Base-by-base conservation (phyloP, 1,140 invertebrate genomes). In the Pseudomyrmex pallidus region DNA sequence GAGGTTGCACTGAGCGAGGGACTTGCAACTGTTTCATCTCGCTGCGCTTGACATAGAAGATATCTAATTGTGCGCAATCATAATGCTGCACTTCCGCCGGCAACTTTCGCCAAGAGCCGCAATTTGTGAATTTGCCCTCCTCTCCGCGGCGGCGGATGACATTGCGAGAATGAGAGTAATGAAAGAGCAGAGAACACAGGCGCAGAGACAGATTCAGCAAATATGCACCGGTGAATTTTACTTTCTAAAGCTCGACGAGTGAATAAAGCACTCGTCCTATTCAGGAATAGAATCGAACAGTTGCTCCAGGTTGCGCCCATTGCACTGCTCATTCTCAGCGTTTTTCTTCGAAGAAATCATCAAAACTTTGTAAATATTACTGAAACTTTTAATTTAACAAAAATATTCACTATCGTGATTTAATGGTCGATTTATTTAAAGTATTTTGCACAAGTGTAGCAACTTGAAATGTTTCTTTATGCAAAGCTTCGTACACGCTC, bases 221-320 rank as follows among this genome's bases (percentile, higher is more conserved):
- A 88, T 78, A 72, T 77, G 57, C 67, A 68, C 52, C 68, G 62
- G 52, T 85, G 77, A 77, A 74, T 84, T 68, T 72, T 82, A 76
- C 64, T 70, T 63, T 89, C 67, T 72, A 85, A 73, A 62, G 73
- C 52, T 52, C 57, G 83, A 83, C 78, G 87, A 87, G 87, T 90
- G 89, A 90, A 91, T 90, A 91, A 90, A 89, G 91, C 85, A 87
- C 84, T 91, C 83, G 63, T 85, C 68, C 85, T 67, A 85, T 85
- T 87, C 86, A 85, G 46, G 59, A 64, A 85, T 74, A 86, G 86
- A 88, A 90, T 86, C 63, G 87, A 82, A 90, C 35, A 82, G 70
- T 87, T 84, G 82, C 67, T 66, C 52, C 76, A 62, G 70, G 70
- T 84, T 67, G 25, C 77, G 67, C 70, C 62, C 66, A 85, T 90